These are phyloP conservation scores for Haplochromis burtoni DNA, from an alignment of 2,113 vertebrate species.

Conservation along the genomic window DNA sequence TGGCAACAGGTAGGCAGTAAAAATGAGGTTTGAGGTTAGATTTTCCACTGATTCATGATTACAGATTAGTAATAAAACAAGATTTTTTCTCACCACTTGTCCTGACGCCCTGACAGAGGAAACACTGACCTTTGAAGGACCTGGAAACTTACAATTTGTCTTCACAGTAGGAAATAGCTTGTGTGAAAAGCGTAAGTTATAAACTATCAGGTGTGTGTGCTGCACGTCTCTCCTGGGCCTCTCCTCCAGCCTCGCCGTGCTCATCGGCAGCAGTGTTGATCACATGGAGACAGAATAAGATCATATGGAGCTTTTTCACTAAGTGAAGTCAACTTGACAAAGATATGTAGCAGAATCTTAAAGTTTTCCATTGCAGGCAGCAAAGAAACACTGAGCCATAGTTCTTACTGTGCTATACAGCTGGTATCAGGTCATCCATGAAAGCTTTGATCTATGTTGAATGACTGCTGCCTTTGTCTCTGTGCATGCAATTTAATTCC, in stretches of 20 bases:
- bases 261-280: neutral
- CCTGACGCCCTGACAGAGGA: neutral
- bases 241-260: neutral
- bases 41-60: neutral
- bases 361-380: neutral
- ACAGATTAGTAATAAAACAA: neutral
- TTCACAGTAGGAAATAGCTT: neutral
- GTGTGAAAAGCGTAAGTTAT: neutral
- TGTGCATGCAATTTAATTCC: neutral
- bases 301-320: neutral
- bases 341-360: neutral
- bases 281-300: neutral
- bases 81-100: neutral
- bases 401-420: neutral
- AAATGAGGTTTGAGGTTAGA: fast-evolving
- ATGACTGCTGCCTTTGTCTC: neutral
- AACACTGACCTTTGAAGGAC: neutral
- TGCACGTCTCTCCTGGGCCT: neutral
- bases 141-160: neutral
- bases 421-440: neutral
- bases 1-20: neutral
- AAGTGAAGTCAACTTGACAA: neutral
- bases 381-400: neutral
- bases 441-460: neutral
- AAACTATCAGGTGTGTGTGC: neutral